Percentiles rank a stretch among this genome's conserved stretches.
Evolutionary conservation across 2,113 vertebrate genomes (phyloP).

Genomic region (Cranoglanis bouderius): DNA sequence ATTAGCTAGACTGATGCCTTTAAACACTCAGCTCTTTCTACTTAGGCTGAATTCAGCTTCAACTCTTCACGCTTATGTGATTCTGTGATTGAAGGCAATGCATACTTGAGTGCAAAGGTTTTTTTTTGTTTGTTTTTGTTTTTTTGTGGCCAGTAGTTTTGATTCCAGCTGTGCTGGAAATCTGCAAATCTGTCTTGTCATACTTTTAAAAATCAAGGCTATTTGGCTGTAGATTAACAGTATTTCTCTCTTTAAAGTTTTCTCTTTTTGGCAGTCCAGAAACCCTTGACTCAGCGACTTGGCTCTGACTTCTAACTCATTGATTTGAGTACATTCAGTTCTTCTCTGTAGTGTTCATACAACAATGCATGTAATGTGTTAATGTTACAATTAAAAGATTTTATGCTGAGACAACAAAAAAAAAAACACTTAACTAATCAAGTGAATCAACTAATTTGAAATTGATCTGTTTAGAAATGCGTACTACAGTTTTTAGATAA

Average conservation of each 20-base stretch:
- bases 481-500: neutral
- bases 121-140: no score
- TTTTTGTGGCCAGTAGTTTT: neutral
- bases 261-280: neutral
- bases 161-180: neutral
- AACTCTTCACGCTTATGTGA: neutral
- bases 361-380: neutral
- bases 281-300: neutral
- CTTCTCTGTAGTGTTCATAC: neutral
- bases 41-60: neutral
- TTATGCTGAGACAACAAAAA: neutral
- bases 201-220: neutral
- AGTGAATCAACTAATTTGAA: neutral
- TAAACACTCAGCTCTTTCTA: neutral
- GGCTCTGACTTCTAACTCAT: no score
- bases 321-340: neutral
- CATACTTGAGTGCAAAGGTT: neutral
- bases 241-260: neutral
- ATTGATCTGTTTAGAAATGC: neutral
- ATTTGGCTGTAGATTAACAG: neutral
- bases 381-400: neutral
- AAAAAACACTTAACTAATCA: neutral
- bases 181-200: neutral
- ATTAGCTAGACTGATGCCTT: conserved; percentile 25
- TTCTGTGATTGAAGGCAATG: conserved; percentile 2